Percentiles rank a stretch among this genome's conserved stretches.
These are phyloP conservation scores for Ochropleura leucogaster DNA, from an alignment of 2,888 invertebrate genomes.

Conservation along the genomic window DNA sequence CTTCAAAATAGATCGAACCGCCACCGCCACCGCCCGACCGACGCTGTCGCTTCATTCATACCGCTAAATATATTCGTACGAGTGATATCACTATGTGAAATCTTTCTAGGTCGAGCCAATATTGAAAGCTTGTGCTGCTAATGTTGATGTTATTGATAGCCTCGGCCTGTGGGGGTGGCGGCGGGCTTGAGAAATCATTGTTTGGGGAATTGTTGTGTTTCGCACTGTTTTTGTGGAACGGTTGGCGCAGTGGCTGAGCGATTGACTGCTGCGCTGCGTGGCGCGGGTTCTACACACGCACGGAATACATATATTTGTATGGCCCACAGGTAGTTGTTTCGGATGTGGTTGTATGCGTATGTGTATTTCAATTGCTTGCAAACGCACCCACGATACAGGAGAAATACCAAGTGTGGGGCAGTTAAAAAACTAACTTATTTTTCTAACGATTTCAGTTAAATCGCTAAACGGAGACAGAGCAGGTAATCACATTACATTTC, in stretches of 20 bases:
- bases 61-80: conserved; percentile 51
- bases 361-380: not conserved
- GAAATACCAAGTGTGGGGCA: too few relatives aligned
- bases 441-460: not conserved
- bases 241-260: too few relatives aligned
- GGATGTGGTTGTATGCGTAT: not conserved
- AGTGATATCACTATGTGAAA: conserved; percentile 54
- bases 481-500: not conserved
- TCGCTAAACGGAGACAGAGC: not conserved
- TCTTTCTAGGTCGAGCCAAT: conserved; percentile 27
- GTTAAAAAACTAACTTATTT: not conserved
- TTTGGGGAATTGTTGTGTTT: conserved; percentile 23
- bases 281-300: too few relatives aligned
- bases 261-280: too few relatives aligned
- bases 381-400: too few relatives aligned
- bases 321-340: too few relatives aligned
- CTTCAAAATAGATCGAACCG: conserved; percentile 52
- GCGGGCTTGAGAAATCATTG: conserved; percentile 30
- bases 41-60: conserved; percentile 58
- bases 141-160: conserved; percentile 30
- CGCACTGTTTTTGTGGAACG: not conserved
- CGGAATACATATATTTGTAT: too few relatives aligned
- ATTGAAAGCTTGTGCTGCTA: conserved; percentile 13
- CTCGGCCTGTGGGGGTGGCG: not conserved
- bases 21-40: too few relatives aligned